Base-by-base conservation (phyloP, 2,797 vertebrate species). In the Squalus acanthias region DNA sequence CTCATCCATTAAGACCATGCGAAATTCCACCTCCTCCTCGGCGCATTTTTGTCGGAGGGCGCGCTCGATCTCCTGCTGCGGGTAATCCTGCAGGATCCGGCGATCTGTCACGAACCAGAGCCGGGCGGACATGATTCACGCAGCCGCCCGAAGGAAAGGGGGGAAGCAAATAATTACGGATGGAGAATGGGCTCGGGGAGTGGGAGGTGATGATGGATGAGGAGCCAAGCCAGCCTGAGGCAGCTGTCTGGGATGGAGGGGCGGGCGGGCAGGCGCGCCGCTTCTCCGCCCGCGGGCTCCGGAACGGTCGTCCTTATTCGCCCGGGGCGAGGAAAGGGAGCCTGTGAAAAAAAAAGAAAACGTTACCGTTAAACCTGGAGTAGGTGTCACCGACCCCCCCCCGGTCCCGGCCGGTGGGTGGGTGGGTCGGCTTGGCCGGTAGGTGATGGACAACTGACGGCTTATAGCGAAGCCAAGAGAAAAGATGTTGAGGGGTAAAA, bases 101-200 rank as follows among this genome's bases (percentile, higher is more conserved):
- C 98, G 98, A 98, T 99, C 99, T 53, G 98, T 99, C 97, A 99
- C 98, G 97, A 99, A 99, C 99, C 99, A 99, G 97, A 99, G 97
- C 97, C 98, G 98, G 96, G 98, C 98, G 96, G 98, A 99, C 99
- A 99, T 99, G 96, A 96, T 69, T 96, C 96, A 96, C 96, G 95
- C 74, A 39, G 89, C 13, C 20, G 3, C 39, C 94, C 67, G 2
- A 12, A 10, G 69, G 15, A 20, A 57, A 57, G 0, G 69, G 3
- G 94, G 29, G 63, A 39, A 12, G 63, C 53, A 8, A 15, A 26
- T 26, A 29, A 63, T 57, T 39, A 63, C 12, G 29, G 87, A 6
- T 8, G 20, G 82, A 50, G 53, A 9, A n/a, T 7, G 53, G 50
- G 39, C 39, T 13, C 20, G 50, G 70, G 69, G 50, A 74, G 50